phyloP scores from a whole-genome alignment of 2,113 vertebrate species.

The Xenopus borealis region DNA sequence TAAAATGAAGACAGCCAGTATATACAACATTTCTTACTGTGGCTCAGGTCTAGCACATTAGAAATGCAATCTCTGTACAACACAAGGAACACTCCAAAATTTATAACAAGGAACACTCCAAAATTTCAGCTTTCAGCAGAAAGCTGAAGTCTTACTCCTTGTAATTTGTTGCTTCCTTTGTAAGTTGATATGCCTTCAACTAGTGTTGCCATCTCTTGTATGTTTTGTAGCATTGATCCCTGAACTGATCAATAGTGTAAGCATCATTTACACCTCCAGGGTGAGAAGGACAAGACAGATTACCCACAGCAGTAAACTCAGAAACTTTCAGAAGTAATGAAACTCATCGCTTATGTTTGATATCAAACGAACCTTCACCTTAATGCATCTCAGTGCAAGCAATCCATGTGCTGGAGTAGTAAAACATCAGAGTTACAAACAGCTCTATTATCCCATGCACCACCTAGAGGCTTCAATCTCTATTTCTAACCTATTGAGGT shows the following conservation, averaged over 20 bases:
- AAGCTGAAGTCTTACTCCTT: no score
- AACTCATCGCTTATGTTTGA: neutral
- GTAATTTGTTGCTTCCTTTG: no score
- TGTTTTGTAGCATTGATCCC: neutral
- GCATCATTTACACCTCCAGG: neutral
- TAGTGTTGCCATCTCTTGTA: no score
- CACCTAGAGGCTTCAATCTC: constrained; percentile 10
- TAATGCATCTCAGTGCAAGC: neutral
- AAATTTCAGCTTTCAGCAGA: no score
- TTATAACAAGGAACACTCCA: no score
- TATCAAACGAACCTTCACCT: neutral
- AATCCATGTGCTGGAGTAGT: neutral
- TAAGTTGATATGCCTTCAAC: no score
- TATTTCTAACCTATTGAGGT: constrained; percentile 1
- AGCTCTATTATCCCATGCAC: constrained; percentile 10
- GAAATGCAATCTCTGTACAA: no score
- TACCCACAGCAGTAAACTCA: no score
- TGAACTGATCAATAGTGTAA: neutral
- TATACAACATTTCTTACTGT: no score
- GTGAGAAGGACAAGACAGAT: neutral
- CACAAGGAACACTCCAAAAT: no score
- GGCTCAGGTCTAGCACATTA: no score
- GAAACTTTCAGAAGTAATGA: neutral
- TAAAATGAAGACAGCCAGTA: no score
- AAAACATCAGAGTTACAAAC: constrained; percentile 5